phyloP scores from a whole-genome alignment of 1,140 invertebrate species.

The Melanaphis sacchari region DNA sequence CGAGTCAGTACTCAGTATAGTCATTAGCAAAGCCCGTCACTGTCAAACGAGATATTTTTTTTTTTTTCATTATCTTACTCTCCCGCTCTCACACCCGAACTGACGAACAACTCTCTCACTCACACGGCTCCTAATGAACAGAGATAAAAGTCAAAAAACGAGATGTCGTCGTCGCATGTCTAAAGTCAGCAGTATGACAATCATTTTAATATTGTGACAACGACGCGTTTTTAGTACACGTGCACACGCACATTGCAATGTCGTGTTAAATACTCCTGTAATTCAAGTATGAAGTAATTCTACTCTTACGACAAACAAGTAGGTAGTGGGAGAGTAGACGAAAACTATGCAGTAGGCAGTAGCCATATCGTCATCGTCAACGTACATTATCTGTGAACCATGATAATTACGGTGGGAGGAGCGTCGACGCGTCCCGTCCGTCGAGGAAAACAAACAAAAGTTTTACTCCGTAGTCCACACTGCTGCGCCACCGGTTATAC shows the following conservation, averaged over 20 bases:
- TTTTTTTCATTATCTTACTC: not conserved
- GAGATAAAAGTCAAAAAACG: not conserved
- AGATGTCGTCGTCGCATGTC: not conserved
- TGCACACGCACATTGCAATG: not conserved
- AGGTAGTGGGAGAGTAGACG: too few species aligned
- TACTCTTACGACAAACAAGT: not conserved
- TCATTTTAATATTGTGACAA: not conserved
- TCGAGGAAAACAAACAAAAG: not conserved
- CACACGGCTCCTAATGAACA: not conserved
- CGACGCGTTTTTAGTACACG: not conserved
- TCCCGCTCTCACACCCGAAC: not conserved
- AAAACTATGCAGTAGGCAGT: too few species aligned
- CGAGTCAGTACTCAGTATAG: not conserved
- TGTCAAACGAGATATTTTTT: constrained; percentile 10
- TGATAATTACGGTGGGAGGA: too few species aligned
- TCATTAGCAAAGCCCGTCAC: not conserved
- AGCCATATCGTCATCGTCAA: too few species aligned
- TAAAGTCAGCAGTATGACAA: not conserved
- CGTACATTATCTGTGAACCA: too few species aligned
- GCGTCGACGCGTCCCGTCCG: too few species aligned
- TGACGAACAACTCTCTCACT: not conserved
- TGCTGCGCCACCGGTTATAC: not conserved
- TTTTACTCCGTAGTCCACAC: not conserved
- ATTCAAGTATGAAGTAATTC: constrained; percentile 6
- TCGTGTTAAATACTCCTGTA: not conserved